Evolutionary conservation across 2,888 invertebrate genomes (phyloP), one percentile per base, ranked within the genome.

Genomic region (Cremastinae sp.): DNA sequence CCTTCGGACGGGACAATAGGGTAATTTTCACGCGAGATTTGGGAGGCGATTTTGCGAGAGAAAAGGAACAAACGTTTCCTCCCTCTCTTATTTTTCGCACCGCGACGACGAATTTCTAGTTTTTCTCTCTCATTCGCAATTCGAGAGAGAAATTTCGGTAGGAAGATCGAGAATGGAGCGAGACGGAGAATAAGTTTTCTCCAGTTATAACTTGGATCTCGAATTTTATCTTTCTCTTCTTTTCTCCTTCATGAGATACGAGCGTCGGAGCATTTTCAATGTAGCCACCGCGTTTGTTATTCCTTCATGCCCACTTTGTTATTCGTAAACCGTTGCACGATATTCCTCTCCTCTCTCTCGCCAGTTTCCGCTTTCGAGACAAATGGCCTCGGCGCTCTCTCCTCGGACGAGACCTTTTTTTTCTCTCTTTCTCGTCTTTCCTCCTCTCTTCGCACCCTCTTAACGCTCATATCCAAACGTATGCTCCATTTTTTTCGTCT

Each of bases 1-100:
- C 80, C 77, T 78, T 75, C 70, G 77, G 65, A 75, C 79, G 78
- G 84, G 79, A 88, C 89, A 89, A 89, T 89, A 85, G 89, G 89
- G 89, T 89, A 89, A 89, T 89, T 89, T 89, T 89, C 89, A 89
- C 89, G 89, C 89, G 89, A 89, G 89, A 89, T 89, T 89, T 89
- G 88, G 86, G 85, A 88, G 85, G 86, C 87, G 89, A 88, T 88
- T 85, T 87, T 83, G 83, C 86, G 85, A 80, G 83, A 84, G 83
- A 82, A 75, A 78, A 59, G 76, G 79, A 81, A 74, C 61, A 62
- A 71, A 47, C 62, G 41, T 37, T 22, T 49, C 65, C 18, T 18
- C 45, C 43, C 58, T 59, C 8, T 59, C 39, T 22, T 35, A 66
- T 12, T 64, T 35, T 28, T 39, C 39, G 14, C 35, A 49, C 18